Base-by-base conservation (phyloP, 2,888 invertebrate genomes). In the Polymixis flavicincta region DNA sequence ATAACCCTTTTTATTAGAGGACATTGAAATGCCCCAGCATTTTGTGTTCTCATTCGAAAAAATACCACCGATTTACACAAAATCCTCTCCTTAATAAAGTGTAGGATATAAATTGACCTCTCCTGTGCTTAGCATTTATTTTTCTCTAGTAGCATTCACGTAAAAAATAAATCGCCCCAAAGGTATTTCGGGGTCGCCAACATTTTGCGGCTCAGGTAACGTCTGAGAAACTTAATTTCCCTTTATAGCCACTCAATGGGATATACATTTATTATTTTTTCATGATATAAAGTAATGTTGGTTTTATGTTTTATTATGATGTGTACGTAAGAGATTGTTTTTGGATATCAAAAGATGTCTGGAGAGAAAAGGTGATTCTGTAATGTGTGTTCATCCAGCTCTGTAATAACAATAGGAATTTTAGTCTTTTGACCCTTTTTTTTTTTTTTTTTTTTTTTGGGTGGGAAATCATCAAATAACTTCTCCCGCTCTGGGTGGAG, bases 61-160 rank as follows among this genome's bases (percentile, higher is more conserved):
- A 85, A 83, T 76, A 78, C 79, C 74, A 68, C 42, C 60, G 63
- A 74, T 83, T 82, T 80, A 83, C 71, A 71, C 63, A 74, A 73
- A 86, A 78, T 77, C 77, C 74, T 78, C 74, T 67, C 54, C 64
- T 75, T 87, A 85, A 82, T 83, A 87, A 82, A 85, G 78, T 78
- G 78, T 80, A 61, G 70, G 69, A 72, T 78, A 83, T 83, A 83
- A 87, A 85, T 85, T 82, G 76, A 78, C 81, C 76, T 70, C 73
- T 60, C 59, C 45, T 54, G 74, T 76, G 67, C 64, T 80, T 85
- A 70, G 45, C 65, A 82, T 85, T 84, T 85, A 59, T 76, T 80
- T 85, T 63, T 64, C 72, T 71, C 66, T 74, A 37, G 70, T 8
- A 83, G 78, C 61, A 70, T 76, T 57, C 72, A 71, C 60, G 63